Percentiles rank a stretch among this genome's conserved stretches.
Evolutionary conservation across 1,140 invertebrate species (phyloP).

Genomic region (Atta cephalotes): DNA sequence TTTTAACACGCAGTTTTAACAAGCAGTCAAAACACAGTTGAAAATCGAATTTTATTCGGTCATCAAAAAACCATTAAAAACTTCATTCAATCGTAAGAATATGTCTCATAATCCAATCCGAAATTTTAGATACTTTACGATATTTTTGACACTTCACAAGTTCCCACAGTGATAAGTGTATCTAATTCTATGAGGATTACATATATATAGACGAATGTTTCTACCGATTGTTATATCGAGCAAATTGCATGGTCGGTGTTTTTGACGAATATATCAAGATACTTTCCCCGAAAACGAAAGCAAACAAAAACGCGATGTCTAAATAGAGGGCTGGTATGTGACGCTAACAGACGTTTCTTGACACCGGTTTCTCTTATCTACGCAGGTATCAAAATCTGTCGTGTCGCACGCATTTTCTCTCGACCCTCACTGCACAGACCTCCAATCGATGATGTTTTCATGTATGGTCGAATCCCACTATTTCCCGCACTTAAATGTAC

Average conservation of each 20-base stretch:
- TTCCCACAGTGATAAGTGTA: too few relatives aligned
- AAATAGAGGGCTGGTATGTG: constrained; percentile 66
- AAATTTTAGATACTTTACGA: neutral
- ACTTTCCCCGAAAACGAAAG: constrained; percentile 8
- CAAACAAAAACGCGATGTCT: constrained; percentile 73
- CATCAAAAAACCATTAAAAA: too few relatives aligned
- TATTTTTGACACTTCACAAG: neutral
- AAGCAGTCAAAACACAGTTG: too few relatives aligned
- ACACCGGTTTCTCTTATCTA: constrained; percentile 82
- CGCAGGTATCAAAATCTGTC: constrained; percentile 79
- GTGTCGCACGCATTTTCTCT: constrained; percentile 79
- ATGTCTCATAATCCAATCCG: neutral
- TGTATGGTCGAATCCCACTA: neutral
- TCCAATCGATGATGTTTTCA: neutral
- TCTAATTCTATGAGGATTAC: neutral
- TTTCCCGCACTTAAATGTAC: neutral
- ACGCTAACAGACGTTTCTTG: constrained; percentile 55
- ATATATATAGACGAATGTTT: neutral
- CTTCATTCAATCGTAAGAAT: too few relatives aligned
- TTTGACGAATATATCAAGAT: neutral
- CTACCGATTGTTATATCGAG: neutral
- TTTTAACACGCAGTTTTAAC: too few relatives aligned
- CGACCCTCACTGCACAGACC: constrained; percentile 48
- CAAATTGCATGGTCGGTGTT: neutral
- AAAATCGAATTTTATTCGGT: too few relatives aligned